A percentile compares a stretch with the other conserved stretches of the same genome.
These are phyloP conservation scores for Burhinus oedicnemus DNA, from an alignment of 2,113 vertebrate species.

Conservation along the genomic window DNA sequence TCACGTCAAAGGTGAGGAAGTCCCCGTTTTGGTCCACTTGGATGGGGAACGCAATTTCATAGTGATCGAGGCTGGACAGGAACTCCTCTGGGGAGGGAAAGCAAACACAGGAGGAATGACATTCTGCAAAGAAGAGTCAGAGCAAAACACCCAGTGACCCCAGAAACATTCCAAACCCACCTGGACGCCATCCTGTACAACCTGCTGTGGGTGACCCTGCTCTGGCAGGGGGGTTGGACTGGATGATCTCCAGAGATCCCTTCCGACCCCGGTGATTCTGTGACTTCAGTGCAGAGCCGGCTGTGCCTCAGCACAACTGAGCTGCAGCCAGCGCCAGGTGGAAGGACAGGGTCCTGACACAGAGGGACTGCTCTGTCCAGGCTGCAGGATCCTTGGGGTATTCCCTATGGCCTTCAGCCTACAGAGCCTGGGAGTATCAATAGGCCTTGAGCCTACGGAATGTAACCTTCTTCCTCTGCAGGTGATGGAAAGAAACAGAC, in stretches of 20 bases:
- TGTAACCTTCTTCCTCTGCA: neutral
- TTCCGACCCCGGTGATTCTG: neutral
- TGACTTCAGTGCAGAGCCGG: rapidly evolving
- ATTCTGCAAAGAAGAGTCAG: neutral
- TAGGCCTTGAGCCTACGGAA: neutral
- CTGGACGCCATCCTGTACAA: neutral
- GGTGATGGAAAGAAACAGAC: neutral
- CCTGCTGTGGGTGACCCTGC: neutral
- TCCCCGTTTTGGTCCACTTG: slow-evolving; percentile 90
- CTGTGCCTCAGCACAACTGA: rapidly evolving
- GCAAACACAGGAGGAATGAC: slow-evolving; percentile 19
- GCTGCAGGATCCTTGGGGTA: neutral
- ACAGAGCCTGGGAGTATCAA: neutral
- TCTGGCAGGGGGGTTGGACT: neutral
- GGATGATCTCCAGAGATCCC: neutral
- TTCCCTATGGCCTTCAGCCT: neutral
- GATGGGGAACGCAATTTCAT: slow-evolving; percentile 94
- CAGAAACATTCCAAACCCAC: too few species aligned
- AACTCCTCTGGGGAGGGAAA: slow-evolving; percentile 83
- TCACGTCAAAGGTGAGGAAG: slow-evolving; percentile 76
- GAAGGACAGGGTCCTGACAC: too few species aligned
- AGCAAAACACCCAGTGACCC: neutral
- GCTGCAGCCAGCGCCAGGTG: rapidly evolving
- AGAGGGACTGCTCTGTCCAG: neutral
- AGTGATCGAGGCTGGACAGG: slow-evolving; percentile 91